Evolutionary conservation across 1,140 invertebrate species (phyloP).

Genomic region (Procambarus clarkii): DNA sequence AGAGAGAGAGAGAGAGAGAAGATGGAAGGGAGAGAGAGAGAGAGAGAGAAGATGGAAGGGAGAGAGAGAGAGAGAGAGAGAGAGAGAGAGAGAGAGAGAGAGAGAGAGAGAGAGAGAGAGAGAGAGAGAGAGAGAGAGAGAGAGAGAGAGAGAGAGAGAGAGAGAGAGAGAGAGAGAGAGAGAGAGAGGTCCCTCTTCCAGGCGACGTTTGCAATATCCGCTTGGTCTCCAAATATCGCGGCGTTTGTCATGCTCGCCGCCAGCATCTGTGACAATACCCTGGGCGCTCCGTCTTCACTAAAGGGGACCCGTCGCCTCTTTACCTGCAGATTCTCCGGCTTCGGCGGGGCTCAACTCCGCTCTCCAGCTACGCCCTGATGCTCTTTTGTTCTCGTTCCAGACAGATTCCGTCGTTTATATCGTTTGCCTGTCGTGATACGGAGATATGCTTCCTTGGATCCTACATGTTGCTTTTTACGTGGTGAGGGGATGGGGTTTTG

Average conservation of each 20-base stretch:
- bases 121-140: conserved; percentile 2
- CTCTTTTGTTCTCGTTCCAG: neutral
- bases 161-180: conserved; percentile 2
- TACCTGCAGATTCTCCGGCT: neutral
- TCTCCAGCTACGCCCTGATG: neutral
- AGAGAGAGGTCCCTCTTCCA: neutral
- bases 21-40: neutral
- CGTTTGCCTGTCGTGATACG: neutral
- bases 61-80: neutral
- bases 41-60: neutral
- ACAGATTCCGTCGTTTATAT: neutral
- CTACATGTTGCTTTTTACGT: too few relatives aligned
- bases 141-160: conserved; percentile 2
- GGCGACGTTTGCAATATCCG: conserved; percentile 4
- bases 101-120: conserved; percentile 2
- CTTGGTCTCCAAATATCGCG: neutral
- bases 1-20: conserved; percentile 17
- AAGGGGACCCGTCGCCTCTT: neutral
- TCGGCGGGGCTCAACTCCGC: neutral
- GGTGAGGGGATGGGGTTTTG: too few relatives aligned
- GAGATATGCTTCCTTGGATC: too few relatives aligned
- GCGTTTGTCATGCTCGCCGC: neutral
- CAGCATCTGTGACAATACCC: conserved; percentile 12
- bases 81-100: neutral
- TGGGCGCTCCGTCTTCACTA: neutral